A percentile compares a stretch with the other conserved stretches of the same genome.
phyloP scores from a whole-genome alignment of 2,113 vertebrate genomes.

The Cricetomys ansorgei region DNA sequence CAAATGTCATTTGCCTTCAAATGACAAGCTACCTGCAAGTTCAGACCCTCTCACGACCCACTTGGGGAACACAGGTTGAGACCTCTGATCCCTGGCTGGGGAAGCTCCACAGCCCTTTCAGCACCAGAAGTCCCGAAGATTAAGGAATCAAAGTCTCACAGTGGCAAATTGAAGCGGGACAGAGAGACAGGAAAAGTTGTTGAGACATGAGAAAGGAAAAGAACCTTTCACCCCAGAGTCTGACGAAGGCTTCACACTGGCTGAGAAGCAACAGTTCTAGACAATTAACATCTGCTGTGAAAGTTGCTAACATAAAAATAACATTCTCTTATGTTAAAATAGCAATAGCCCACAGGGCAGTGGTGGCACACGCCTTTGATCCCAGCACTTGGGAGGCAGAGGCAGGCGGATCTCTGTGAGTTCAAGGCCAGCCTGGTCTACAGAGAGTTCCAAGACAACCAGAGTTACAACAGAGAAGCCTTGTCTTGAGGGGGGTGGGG shows the following conservation, averaged over 20 bases:
- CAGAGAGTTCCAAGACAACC: too few species aligned
- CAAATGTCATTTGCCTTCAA: not conserved
- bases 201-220: not conserved
- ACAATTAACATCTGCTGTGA: not conserved
- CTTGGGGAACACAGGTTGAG: not conserved
- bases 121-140: not conserved
- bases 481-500: too few species aligned
- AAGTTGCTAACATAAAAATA: not conserved
- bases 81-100: not conserved
- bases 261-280: not conserved
- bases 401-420: too few species aligned
- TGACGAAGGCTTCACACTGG: not conserved
- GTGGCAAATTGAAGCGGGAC: not conserved
- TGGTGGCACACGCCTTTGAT: too few species aligned
- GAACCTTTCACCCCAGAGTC: not conserved
- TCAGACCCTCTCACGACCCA: too few species aligned
- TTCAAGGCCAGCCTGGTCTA: too few species aligned
- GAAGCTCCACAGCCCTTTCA: too few species aligned
- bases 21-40: not conserved
- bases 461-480: too few species aligned
- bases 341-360: not conserved
- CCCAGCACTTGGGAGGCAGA: too few species aligned
- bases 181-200: not conserved
- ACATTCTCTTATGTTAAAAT: not conserved
- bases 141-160: not conserved